Conservation (phyloP, 2,888 invertebrate species). For the Megamerina dolium region DNA sequence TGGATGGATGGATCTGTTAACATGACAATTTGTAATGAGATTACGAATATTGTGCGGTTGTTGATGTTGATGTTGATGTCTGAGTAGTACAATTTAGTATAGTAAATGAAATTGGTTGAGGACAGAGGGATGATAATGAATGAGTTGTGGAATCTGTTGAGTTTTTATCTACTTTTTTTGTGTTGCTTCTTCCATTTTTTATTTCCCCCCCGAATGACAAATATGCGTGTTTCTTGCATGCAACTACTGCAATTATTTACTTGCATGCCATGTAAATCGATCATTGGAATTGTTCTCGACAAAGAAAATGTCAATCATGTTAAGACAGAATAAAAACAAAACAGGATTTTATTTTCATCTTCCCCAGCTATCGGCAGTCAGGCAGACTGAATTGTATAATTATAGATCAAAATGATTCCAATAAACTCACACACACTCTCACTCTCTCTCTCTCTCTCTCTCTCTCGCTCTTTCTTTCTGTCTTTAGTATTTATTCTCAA, state of each 20-base stretch:
- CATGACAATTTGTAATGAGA: too few relatives aligned
- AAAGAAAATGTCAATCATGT: constrained; percentile 15
- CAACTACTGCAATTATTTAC: not conserved
- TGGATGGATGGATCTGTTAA: too few relatives aligned
- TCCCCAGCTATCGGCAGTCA: not conserved
- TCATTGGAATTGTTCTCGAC: constrained; percentile 2
- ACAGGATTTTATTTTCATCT: too few relatives aligned
- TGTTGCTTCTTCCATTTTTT: constrained; percentile 7
- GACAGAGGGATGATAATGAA: too few relatives aligned
- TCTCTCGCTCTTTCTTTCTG: not conserved
- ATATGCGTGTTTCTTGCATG: constrained; percentile 4
- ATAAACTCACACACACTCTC: not conserved
- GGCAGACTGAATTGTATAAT: constrained; percentile 7
- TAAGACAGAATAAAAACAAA: constrained; percentile 1
- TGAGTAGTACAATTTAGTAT: too few relatives aligned
- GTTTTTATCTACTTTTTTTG: too few relatives aligned
- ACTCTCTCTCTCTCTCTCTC: not conserved
- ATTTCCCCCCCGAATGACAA: not conserved
- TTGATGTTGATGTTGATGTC: too few relatives aligned
- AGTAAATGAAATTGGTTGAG: too few relatives aligned
- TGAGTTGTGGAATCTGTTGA: too few relatives aligned
- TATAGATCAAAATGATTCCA: constrained; percentile 7
- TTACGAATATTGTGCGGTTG: too few relatives aligned
- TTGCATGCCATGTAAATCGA: too few relatives aligned
- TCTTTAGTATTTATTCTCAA: constrained; percentile 2